Evolutionary conservation across 2,797 vertebrate species (phyloP), one percentile per base, ranked within the genome.

Genomic region (Erithacus rubecula): DNA sequence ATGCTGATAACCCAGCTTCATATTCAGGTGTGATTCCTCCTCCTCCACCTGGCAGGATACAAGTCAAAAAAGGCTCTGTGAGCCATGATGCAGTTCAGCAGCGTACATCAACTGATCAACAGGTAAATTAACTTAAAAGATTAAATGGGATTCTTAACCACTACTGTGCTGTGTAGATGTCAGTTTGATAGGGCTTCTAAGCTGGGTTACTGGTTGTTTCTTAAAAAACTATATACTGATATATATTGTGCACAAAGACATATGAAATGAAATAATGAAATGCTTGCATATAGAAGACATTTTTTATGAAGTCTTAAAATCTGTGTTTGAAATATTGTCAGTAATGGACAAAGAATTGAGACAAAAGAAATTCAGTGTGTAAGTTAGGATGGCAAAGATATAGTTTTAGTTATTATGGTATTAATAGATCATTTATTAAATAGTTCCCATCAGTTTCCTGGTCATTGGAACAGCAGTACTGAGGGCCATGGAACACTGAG

Each of bases 11-110:
- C 91, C 96, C 99, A 91, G 98, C 99, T 44, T 97, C 99, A 47
- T 99, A 99, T 96, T 98, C 99, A 36, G 98, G 98, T 52, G 99
- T 99, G 70, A 99, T 99, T 94, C 99, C 99, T 89, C 99, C 99
- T 91, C 98, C 99, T 81, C 99, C 99, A 21, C 99, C 99, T 30
- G 97, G 99, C 93, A 98, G 98, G 81, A 96, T 97, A 81, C 99
- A 99, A 92, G 98, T 98, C 95, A 99, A 99, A 98, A 99, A 99
- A 97, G 98, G 98, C 44, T 98, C 97, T 94, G 74, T 98, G 74
- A 98, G 98, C 90, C 99, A 99, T 17, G 99, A 99, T 97, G 96
- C 98, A 37, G 98, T 98, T 95, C 99, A 99, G 96, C 97, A 99
- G 65, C 98, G 98, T 91, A 95, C 98, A n/a, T 95, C 99, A 78